These are phyloP conservation scores for Holothuria scabra DNA, from an alignment of 53 echinoderm and acorn worm species.

Conservation along the genomic window DNA sequence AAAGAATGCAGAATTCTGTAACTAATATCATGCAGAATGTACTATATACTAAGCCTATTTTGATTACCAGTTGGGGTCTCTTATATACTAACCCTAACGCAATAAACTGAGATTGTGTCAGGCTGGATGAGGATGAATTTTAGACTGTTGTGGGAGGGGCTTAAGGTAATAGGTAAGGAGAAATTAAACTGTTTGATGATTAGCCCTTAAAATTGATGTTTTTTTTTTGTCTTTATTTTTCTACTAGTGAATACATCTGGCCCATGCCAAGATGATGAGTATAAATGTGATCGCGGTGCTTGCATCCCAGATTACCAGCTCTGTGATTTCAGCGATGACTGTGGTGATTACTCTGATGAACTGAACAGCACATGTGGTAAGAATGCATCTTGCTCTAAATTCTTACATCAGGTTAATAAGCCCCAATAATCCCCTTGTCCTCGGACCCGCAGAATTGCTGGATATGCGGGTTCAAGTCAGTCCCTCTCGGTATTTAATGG, in stretches of 20 bases:
- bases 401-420: too few relatives aligned
- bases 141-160: not conserved
- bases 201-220: not conserved
- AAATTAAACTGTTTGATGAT: not conserved
- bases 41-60: too few relatives aligned
- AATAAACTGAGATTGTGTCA: too few relatives aligned
- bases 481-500: too few relatives aligned
- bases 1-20: too few relatives aligned
- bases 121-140: not conserved
- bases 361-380: conserved; percentile 27
- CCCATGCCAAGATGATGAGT: conserved; percentile 27
- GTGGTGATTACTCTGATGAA: conserved; percentile 57
- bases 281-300: conserved; percentile 39
- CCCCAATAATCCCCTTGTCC: too few relatives aligned
- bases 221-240: not conserved
- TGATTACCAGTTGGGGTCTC: too few relatives aligned
- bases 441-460: too few relatives aligned
- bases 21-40: too few relatives aligned
- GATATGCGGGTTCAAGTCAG: too few relatives aligned
- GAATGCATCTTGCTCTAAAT: not conserved
- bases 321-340: conserved; percentile 55
- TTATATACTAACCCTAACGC: too few relatives aligned
- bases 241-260: conserved; percentile 23
- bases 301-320: conserved; percentile 18
- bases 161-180: not conserved